phyloP scores from a whole-genome alignment of 1,140 invertebrate genomes.

The Goniozus legneri region DNA sequence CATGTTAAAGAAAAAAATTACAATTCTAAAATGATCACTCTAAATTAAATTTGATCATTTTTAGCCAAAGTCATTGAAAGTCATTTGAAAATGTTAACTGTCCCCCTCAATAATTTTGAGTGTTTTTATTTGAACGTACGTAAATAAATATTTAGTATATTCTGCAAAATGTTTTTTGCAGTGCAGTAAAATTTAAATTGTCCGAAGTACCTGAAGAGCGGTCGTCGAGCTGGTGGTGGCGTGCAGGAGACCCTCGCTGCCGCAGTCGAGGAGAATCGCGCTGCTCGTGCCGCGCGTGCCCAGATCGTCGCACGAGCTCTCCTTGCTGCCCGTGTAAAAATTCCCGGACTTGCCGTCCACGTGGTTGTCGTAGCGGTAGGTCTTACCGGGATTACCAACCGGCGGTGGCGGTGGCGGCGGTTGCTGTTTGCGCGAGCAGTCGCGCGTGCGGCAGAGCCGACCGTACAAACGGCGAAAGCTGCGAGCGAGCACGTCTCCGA shows the following conservation, averaged over 20 bases:
- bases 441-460: conserved; percentile 47
- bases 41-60: no score
- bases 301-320: conserved; percentile 45
- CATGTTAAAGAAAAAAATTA: no score
- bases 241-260: conserved; percentile 44
- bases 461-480: conserved; percentile 59
- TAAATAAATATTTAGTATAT: no score
- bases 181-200: conserved; percentile 4
- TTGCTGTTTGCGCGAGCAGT: conserved; percentile 36
- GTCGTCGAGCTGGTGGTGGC: conserved; percentile 41
- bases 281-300: conserved; percentile 39
- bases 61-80: no score
- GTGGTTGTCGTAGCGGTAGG: conserved; percentile 48
- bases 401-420: conserved; percentile 33
- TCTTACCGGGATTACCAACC: conserved; percentile 33
- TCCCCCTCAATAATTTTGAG: no score
- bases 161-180: no score
- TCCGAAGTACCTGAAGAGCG: conserved; percentile 44
- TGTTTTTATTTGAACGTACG: no score
- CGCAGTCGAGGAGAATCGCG: conserved; percentile 43
- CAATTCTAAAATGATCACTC: no score
- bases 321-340: conserved; percentile 43
- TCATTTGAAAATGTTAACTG: no score
- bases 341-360: conserved; percentile 39
- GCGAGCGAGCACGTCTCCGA: conserved; percentile 71